phyloP scores from a whole-genome alignment of 2,888 invertebrate genomes.

The Leucoptera coffeella region DNA sequence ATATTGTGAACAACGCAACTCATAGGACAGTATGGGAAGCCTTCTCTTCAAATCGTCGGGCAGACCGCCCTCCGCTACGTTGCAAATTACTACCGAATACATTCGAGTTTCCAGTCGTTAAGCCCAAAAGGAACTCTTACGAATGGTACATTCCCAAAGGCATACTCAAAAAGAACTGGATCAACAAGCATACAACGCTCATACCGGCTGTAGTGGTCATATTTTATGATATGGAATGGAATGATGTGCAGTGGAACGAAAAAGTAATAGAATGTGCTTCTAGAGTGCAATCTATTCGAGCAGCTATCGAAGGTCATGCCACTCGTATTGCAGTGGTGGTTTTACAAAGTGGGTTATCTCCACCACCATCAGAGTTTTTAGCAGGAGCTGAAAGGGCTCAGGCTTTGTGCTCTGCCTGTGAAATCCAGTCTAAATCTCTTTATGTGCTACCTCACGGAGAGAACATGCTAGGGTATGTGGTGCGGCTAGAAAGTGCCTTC shows the following conservation, averaged over 20 bases:
- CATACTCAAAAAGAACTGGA: constrained; percentile 91
- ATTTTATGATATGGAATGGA: constrained; percentile 97
- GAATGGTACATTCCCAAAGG: constrained; percentile 96
- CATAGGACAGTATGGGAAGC: constrained; percentile 93
- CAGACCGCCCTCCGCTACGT: constrained; percentile 76
- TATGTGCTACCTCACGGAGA: constrained; percentile 90
- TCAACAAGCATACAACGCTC: constrained; percentile 83
- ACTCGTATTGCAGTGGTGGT: constrained; percentile 83
- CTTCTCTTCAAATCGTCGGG: constrained; percentile 74
- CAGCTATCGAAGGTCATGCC: constrained; percentile 64
- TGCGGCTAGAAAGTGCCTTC: constrained; percentile 87
- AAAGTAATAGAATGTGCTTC: constrained; percentile 92
- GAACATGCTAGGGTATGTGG: constrained; percentile 68
- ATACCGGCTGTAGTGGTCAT: constrained; percentile 91
- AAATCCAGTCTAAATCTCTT: constrained; percentile 84
- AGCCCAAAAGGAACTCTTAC: constrained; percentile 83
- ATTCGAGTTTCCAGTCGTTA: constrained; percentile 82
- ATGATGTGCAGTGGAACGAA: constrained; percentile 89
- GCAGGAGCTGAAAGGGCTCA: constrained; percentile 87
- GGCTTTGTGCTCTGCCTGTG: constrained; percentile 85
- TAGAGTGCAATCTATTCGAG: constrained; percentile 75
- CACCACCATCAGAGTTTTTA: constrained; percentile 75
- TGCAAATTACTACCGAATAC: constrained; percentile 77
- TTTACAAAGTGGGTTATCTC: constrained; percentile 76
- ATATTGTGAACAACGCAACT: constrained; percentile 74